These are phyloP conservation scores for Synanthedon formicaeformis DNA, from an alignment of 2,888 invertebrate species.

Conservation along the genomic window DNA sequence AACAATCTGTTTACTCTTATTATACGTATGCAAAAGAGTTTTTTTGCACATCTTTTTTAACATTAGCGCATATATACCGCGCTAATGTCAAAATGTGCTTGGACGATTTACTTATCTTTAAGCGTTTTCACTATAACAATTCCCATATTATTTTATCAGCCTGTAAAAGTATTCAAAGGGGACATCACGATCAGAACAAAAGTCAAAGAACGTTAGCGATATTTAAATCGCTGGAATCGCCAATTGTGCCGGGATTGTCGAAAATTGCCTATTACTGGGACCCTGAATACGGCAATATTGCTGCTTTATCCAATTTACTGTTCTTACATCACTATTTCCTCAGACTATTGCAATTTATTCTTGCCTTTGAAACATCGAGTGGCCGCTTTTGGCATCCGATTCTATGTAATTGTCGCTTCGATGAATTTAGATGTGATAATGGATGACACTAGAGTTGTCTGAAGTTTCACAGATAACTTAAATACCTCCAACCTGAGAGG, in stretches of 20 bases:
- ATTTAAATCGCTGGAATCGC: slow-evolving; percentile 45
- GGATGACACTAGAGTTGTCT: no score
- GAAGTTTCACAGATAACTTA: no score
- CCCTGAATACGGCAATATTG: slow-evolving; percentile 52
- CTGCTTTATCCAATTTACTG: slow-evolving; percentile 62
- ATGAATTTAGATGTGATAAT: neutral
- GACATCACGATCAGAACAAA: neutral
- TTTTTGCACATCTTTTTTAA: no score
- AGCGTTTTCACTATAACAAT: no score
- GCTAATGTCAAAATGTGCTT: no score
- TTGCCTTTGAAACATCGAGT: slow-evolving; percentile 4
- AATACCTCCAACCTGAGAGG: no score
- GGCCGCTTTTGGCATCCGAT: slow-evolving; percentile 5
- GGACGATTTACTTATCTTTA: no score
- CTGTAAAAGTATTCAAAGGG: no score
- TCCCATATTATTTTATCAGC: no score
- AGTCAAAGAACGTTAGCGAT: slow-evolving; percentile 21
- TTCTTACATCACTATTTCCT: slow-evolving; percentile 49
- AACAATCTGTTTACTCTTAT: no score
- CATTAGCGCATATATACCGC: no score
- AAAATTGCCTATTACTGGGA: slow-evolving; percentile 63
- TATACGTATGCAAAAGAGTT: no score
- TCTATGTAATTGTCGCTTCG: neutral
- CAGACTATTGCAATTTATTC: slow-evolving; percentile 34
- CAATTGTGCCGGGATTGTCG: slow-evolving; percentile 50